A percentile compares a stretch with the other conserved stretches of the same genome.
Evolutionary conservation across 1,140 invertebrate species (phyloP).

Genomic region (Drosophila pruinosa): DNA sequence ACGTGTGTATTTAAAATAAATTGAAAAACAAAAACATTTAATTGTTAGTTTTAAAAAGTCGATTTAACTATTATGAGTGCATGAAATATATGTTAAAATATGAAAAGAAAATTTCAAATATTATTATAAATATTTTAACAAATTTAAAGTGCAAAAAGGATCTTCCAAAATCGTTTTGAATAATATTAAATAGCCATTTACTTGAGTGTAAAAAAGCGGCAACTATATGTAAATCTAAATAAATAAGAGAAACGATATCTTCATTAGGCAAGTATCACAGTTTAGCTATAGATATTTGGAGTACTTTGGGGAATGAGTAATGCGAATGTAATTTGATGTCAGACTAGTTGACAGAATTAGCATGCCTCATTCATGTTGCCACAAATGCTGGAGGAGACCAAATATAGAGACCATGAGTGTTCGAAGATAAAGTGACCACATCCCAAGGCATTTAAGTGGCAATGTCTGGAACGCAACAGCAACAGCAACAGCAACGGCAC

Average conservation of each 20-base stretch:
- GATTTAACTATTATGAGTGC: too few relatives aligned
- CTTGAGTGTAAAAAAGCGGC: too few relatives aligned
- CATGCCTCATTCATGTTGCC: constrained; percentile 47
- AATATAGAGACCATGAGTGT: constrained; percentile 43
- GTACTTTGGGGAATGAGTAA: constrained; percentile 51
- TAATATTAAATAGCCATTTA: too few relatives aligned
- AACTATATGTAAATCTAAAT: background rate
- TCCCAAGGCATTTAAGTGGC: constrained; percentile 71
- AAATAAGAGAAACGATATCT: background rate
- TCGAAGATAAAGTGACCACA: constrained; percentile 58
- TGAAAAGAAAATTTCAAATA: too few relatives aligned
- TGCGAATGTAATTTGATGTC: constrained; percentile 65
- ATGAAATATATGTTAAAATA: too few relatives aligned
- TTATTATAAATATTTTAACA: too few relatives aligned
- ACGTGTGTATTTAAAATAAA: too few relatives aligned
- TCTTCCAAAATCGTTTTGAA: too few relatives aligned
- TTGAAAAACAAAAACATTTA: too few relatives aligned
- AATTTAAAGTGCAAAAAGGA: too few relatives aligned
- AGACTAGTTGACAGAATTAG: constrained; percentile 52
- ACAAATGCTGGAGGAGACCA: constrained; percentile 24
- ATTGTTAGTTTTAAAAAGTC: too few relatives aligned
- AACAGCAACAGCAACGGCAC: constrained; percentile 33
- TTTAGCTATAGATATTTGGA: background rate
- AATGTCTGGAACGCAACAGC: constrained; percentile 64
- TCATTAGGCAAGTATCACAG: background rate